phyloP scores from a whole-genome alignment of 2,797 vertebrate species.

The Tapera naevia region DNA sequence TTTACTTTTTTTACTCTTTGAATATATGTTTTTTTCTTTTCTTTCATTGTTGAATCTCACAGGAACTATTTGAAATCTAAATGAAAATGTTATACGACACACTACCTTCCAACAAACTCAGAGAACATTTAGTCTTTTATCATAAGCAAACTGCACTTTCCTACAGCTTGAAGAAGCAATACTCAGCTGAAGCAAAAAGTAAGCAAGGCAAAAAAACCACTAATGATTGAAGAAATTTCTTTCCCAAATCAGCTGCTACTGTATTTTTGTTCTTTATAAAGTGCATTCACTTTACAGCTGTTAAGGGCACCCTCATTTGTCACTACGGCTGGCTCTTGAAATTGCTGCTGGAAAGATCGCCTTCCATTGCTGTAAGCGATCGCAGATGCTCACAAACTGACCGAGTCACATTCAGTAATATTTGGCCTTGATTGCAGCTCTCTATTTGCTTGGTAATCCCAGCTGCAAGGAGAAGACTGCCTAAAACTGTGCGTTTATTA shows the following conservation, averaged over 20 bases:
- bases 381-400: not conserved
- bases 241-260: not conserved
- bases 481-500: not conserved
- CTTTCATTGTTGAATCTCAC: constrained; percentile 21
- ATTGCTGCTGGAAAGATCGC: not conserved
- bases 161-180: not conserved
- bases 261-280: not conserved
- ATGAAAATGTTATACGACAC: constrained; percentile 37
- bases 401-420: not conserved
- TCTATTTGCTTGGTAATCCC: not conserved
- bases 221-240: not conserved
- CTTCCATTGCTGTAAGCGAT: accelerated
- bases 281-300: not conserved
- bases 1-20: not conserved
- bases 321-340: not conserved
- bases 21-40: not conserved
- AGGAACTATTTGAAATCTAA: constrained; percentile 31
- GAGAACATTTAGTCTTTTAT: not conserved
- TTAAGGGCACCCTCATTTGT: not conserved
- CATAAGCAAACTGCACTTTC: not conserved
- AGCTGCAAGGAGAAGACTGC: not conserved
- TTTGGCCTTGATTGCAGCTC: not conserved
- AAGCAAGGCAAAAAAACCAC: not conserved
- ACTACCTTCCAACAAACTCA: not conserved
- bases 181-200: not conserved